phyloP scores from a whole-genome alignment of 2,888 invertebrate species.

The Microctonus hyperodae region DNA sequence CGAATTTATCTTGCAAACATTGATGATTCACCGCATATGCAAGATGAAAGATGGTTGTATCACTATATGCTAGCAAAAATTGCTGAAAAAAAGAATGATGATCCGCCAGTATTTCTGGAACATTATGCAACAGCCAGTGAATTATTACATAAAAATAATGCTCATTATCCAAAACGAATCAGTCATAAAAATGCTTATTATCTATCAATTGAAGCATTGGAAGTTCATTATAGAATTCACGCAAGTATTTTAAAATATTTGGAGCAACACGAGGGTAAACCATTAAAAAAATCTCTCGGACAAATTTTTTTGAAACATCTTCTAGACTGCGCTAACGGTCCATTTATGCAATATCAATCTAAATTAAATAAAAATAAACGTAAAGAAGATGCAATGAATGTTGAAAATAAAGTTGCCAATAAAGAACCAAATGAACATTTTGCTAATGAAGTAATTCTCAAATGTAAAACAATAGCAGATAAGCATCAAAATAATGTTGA shows the following conservation, averaged over 20 bases:
- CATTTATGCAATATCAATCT: conserved; percentile 65
- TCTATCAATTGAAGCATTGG: conserved; percentile 87
- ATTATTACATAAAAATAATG: conserved; percentile 79
- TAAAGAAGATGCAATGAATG: conserved; percentile 39
- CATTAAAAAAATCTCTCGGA: conserved; percentile 68
- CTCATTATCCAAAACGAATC: conserved; percentile 86
- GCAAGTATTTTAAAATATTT: conserved; percentile 88
- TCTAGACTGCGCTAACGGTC: conserved; percentile 63
- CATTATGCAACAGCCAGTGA: conserved; percentile 77
- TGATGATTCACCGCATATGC: conserved; percentile 67
- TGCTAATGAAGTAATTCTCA: conserved; percentile 46
- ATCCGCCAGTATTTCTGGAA: conserved; percentile 76
- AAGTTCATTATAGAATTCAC: conserved; percentile 85
- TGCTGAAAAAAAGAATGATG: conserved; percentile 82
- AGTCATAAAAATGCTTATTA: conserved; percentile 84
- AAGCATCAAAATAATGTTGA: conserved; percentile 50
- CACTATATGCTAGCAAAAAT: conserved; percentile 97
- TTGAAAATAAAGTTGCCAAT: conserved; percentile 33
- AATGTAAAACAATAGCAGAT: conserved; percentile 42
- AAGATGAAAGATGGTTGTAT: conserved; percentile 90
- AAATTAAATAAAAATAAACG: conserved; percentile 59
- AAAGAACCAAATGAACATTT: conserved; percentile 36
- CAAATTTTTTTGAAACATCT: conserved; percentile 70
- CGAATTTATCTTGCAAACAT: conserved; percentile 68
- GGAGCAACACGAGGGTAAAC: conserved; percentile 77